phyloP scores from a whole-genome alignment of 2,888 invertebrate species.

The Patella pellucida region DNA sequence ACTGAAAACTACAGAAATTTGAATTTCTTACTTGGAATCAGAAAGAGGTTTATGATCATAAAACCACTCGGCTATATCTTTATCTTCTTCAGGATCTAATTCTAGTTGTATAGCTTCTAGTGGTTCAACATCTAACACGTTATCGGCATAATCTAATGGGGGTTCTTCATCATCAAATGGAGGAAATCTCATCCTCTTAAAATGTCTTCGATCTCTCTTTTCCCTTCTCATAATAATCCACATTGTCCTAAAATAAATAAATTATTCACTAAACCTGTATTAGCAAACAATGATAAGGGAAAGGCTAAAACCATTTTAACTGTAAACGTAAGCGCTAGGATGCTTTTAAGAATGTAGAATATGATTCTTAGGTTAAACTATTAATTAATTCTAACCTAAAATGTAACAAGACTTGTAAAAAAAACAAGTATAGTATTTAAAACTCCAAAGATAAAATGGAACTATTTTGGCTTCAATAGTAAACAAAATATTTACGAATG shows the following conservation, averaged over 20 bases:
- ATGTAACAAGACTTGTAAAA: no score
- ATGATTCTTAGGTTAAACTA: no score
- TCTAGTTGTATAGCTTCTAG: slow-evolving; percentile 99
- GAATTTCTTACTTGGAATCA: slow-evolving; percentile 79
- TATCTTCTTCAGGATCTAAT: slow-evolving; percentile 89
- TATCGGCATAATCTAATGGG: slow-evolving; percentile 98
- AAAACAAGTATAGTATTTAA: no score
- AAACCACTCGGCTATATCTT: slow-evolving; percentile 89
- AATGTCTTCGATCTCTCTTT: slow-evolving; percentile 97
- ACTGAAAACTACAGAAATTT: no score
- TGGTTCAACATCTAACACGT: slow-evolving; percentile 98
- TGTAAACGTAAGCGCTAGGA: neutral
- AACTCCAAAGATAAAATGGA: no score
- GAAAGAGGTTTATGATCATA: slow-evolving; percentile 97
- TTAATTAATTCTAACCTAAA: no score
- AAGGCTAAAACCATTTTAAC: no score
- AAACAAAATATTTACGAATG: no score
- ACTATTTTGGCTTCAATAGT: no score
- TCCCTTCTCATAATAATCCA: slow-evolving; percentile 99
- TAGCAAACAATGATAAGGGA: neutral
- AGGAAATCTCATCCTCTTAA: slow-evolving; percentile 99
- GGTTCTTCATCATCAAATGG: slow-evolving; percentile 99
- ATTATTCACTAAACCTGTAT: neutral
- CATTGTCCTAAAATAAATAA: slow-evolving; percentile 85
- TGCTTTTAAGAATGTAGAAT: no score